Evolutionary conservation across 2,797 vertebrate species (phyloP).

Genomic region (Hoplostethus mediterraneus): DNA sequence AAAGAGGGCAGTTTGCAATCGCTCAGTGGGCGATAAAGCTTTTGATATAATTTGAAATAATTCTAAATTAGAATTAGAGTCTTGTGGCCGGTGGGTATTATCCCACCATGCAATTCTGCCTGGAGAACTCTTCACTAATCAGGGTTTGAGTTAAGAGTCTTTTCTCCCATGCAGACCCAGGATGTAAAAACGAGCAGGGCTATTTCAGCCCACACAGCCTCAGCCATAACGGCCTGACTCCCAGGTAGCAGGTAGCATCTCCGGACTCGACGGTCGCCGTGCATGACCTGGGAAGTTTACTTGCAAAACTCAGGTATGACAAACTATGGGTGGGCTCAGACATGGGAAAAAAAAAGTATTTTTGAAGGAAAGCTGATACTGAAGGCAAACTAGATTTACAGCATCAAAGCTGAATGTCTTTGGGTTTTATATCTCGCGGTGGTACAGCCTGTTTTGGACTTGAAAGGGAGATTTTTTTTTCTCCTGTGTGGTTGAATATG

Average conservation of each 20-base stretch:
- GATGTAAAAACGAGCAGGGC: conserved; percentile 26
- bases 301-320: conserved; percentile 11
- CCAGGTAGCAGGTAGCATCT: not conserved
- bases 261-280: conserved; percentile 5
- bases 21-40: conserved; percentile 32
- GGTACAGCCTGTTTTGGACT: conserved; percentile 20
- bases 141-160: conserved; percentile 67
- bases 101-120: conserved; percentile 55
- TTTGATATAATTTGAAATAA: conserved; percentile 68
- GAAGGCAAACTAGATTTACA: conserved; percentile 43
- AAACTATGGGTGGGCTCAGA: conserved; percentile 7
- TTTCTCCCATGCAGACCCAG: conserved; percentile 26
- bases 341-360: not conserved
- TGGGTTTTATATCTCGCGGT: conserved; percentile 24
- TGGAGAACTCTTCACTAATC: conserved; percentile 77
- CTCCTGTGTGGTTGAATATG: conserved; percentile 9
- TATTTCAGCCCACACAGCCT: conserved; percentile 60
- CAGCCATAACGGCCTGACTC: conserved; percentile 7
- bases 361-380: conserved; percentile 21
- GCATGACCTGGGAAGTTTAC: not conserved
- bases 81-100: conserved; percentile 59
- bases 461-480: conserved; percentile 33
- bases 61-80: conserved; percentile 60
- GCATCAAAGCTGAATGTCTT: conserved; percentile 38
- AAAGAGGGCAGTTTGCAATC: conserved; percentile 62